phyloP scores from a whole-genome alignment of 2,888 invertebrate genomes.

The Megalurothrips usitatus region DNA sequence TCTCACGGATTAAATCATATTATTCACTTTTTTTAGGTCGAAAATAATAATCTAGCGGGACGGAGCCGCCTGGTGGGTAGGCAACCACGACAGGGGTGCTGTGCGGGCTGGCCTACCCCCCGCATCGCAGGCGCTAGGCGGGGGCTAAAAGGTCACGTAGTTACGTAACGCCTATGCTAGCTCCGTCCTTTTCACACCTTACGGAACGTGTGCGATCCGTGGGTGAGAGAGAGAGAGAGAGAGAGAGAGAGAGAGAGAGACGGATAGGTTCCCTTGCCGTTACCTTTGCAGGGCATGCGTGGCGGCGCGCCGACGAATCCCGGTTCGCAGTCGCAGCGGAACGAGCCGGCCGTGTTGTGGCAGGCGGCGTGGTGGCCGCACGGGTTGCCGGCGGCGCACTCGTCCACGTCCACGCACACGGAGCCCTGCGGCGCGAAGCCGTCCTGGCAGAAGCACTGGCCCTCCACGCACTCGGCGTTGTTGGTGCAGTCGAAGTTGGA shows the following conservation, averaged over 20 bases:
- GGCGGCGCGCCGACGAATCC: slow-evolving; percentile 83
- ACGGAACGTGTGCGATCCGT: too few relatives aligned
- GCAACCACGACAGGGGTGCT: too few relatives aligned
- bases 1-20: background rate
- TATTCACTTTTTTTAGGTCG: too few relatives aligned
- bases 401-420: slow-evolving; percentile 74
- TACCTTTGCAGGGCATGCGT: slow-evolving; percentile 65
- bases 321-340: slow-evolving; percentile 73
- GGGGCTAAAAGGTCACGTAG: too few relatives aligned
- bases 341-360: slow-evolving; percentile 73
- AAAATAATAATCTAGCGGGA: too few relatives aligned
- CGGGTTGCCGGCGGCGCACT: slow-evolving; percentile 59
- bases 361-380: slow-evolving; percentile 77
- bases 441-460: slow-evolving; percentile 82
- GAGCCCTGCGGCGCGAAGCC: slow-evolving; percentile 78
- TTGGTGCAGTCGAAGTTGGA: slow-evolving; percentile 88
- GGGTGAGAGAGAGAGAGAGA: too few relatives aligned
- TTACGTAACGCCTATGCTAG: too few relatives aligned
- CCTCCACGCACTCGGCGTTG: slow-evolving; percentile 84
- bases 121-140: background rate
- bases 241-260: too few relatives aligned
- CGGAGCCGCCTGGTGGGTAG: too few relatives aligned
- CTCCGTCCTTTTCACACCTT: too few relatives aligned
- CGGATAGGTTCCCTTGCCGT: too few relatives aligned
- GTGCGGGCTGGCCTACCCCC: too few relatives aligned